Base-by-base conservation (phyloP, 2,113 vertebrate genomes). In the Crotalus helleri region DNA sequence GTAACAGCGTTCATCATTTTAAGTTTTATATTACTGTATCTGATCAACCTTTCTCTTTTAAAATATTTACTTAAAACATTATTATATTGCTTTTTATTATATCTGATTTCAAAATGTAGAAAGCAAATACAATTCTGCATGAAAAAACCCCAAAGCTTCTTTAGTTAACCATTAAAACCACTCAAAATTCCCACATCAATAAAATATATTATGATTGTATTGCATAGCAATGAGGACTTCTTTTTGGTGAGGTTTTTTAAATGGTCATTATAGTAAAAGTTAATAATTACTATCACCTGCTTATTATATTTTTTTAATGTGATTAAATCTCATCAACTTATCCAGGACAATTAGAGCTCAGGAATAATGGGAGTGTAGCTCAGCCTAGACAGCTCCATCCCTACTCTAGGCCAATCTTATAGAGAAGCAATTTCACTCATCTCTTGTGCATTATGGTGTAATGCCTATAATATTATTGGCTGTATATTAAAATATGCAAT, bases 401-500 rank as follows among this genome's bases (percentile, higher is more conserved):
- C 53, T 88, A 23, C 4, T 29, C 39, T 64, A 90, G 59, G 61
- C 3, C 44, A n/a, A 29, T 90, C 59, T 29, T 29, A n/a, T 4
- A 90, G 89, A 74, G 49, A 54, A 74, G 29, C 61, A 90, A 5
- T n/a, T 53, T 90, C 46, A 51, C 29, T n/a, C 4, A 92, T 0
- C 91, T 95, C 92, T 92, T 91, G 74, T 87, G 90, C 94, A 55
- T 93, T 0, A 94, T 96, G 93, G 88, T 92, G 44, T 92, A 55
- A 91, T 92, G 33, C 57, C 59, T 89, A 59, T 93, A 92, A 91
- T 39, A 74, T 92, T 88, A 87, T 69, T 74, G 74, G 7, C 74
- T 81, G 74, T 33, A 81, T 81, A 81, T 81, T 11, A 86, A 81
- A 91, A 53, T 57, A 29, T 91, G 12, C 85, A 93, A 3, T 93